phyloP scores from a whole-genome alignment of 2,113 vertebrate species.

The Tetraodon nigroviridis region DNA sequence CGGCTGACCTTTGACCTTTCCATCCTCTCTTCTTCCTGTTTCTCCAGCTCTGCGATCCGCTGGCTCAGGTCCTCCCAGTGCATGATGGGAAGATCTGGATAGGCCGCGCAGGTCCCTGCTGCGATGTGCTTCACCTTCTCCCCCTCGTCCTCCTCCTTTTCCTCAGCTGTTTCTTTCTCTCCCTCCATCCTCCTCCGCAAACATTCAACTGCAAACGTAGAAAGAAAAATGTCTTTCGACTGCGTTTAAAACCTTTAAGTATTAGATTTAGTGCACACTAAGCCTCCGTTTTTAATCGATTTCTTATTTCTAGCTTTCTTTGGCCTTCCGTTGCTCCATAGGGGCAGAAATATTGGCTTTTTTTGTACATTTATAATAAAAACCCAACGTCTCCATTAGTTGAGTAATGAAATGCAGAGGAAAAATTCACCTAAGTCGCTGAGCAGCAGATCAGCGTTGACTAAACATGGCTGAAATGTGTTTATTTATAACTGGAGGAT shows the following conservation, averaged over 20 bases:
- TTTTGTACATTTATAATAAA: too few relatives aligned
- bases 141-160: conserved; percentile 53
- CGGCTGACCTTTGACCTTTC: conserved; percentile 65
- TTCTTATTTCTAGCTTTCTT: too few relatives aligned
- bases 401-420: too few relatives aligned
- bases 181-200: conserved; percentile 53
- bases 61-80: conserved; percentile 76
- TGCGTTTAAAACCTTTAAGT: not conserved
- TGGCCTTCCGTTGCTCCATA: too few relatives aligned
- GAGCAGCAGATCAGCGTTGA: too few relatives aligned
- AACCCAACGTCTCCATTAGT: too few relatives aligned
- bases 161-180: conserved; percentile 53
- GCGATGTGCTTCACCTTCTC: conserved; percentile 24
- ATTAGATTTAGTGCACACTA: not conserved
- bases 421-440: too few relatives aligned
- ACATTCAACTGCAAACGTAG: too few relatives aligned
- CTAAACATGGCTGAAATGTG: too few relatives aligned
- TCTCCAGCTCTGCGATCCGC: conserved; percentile 74
- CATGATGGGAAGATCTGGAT: conserved; percentile 72
- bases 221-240: not conserved
- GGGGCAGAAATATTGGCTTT: too few relatives aligned
- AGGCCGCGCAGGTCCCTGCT: conserved; percentile 20
- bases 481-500: too few relatives aligned
- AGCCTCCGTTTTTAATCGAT: not conserved
- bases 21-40: conserved; percentile 69